phyloP scores from a whole-genome alignment of 2,888 invertebrate genomes.

The Ramazzottius varieornatus region DNA sequence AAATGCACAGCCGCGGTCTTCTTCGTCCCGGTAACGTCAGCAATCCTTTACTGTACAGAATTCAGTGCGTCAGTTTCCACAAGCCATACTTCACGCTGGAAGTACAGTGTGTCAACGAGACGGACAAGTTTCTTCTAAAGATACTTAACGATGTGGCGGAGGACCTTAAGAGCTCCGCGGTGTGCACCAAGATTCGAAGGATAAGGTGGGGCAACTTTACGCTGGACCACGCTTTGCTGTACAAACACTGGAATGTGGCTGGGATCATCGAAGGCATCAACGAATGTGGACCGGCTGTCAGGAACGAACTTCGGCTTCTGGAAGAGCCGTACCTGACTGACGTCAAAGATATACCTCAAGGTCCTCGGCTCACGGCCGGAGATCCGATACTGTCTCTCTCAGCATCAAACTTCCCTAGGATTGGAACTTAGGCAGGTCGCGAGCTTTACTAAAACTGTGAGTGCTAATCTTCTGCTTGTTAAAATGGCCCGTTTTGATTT shows the following conservation, averaged over 20 bases:
- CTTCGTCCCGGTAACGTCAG: conserved; percentile 43
- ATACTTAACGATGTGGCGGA: conserved; percentile 60
- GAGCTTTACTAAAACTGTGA: no score
- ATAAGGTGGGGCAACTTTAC: conserved; percentile 55
- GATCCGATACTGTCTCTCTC: no score
- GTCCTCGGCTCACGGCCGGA: no score
- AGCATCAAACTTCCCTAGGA: no score
- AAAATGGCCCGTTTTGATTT: no score
- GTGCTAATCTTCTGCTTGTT: no score
- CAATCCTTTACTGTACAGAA: conserved; percentile 51
- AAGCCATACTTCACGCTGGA: conserved; percentile 63
- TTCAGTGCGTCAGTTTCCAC: conserved; percentile 53
- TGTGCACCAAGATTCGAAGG: conserved; percentile 50
- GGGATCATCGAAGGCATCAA: conserved; percentile 29
- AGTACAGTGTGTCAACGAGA: conserved; percentile 60
- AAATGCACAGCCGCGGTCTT: conserved; percentile 52
- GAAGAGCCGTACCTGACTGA: neutral
- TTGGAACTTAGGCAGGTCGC: no score
- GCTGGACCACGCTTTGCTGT: conserved; percentile 42
- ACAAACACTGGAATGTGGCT: conserved; percentile 51
- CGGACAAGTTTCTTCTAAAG: conserved; percentile 35
- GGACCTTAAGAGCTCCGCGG: conserved; percentile 47
- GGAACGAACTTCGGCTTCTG: neutral
- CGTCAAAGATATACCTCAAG: no score
- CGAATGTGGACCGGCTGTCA: neutral